These are phyloP conservation scores for Mayetiola destructor DNA, from an alignment of 2,888 invertebrate genomes.

Conservation along the genomic window DNA sequence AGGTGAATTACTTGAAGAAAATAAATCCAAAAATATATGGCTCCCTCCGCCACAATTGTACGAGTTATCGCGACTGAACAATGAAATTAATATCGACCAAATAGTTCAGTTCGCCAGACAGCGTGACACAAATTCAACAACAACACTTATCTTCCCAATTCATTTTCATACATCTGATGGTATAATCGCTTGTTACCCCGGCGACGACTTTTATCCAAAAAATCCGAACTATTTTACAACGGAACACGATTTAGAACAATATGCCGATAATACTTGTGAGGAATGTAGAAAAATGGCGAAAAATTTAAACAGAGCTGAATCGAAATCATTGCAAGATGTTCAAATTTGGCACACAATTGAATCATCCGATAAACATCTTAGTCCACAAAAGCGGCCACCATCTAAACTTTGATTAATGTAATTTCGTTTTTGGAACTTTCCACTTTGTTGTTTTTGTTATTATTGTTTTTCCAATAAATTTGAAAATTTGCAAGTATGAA, in stretches of 20 bases:
- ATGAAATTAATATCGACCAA: conserved; percentile 41
- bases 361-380: not conserved
- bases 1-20: conserved; percentile 28
- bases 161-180: conserved; percentile 44
- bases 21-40: conserved; percentile 23
- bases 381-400: not conserved
- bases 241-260: conserved; percentile 19
- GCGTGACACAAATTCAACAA: conserved; percentile 39
- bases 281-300: conserved; percentile 28
- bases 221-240: conserved; percentile 27
- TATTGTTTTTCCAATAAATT: too few species aligned
- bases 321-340: not conserved
- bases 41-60: conserved; percentile 65
- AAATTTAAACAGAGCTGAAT: conserved; percentile 27
- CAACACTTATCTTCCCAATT: conserved; percentile 42
- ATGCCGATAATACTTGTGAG: conserved; percentile 23
- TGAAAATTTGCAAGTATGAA: too few species aligned
- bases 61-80: conserved; percentile 49
- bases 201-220: conserved; percentile 38
- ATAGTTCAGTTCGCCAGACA: conserved; percentile 44
- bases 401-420: not conserved
- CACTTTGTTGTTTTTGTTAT: too few species aligned
- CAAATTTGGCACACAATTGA: not conserved
- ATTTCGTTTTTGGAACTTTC: too few species aligned
- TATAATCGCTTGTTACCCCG: conserved; percentile 41